Base-by-base conservation (phyloP, 2,888 invertebrate species). In the Ctena decussata region DNA sequence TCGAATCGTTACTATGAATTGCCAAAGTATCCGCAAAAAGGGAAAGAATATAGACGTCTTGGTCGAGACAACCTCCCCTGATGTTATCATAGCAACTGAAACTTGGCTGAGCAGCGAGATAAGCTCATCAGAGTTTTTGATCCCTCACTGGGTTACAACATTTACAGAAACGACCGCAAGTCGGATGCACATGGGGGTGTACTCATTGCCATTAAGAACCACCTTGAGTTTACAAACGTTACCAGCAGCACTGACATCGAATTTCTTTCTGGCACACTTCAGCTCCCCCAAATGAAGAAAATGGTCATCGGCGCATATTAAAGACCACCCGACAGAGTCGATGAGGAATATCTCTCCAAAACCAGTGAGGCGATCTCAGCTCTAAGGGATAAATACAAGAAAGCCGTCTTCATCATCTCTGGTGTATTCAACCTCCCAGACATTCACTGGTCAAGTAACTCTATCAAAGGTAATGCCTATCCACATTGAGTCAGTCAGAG, bases 381-480 rank as follows among this genome's bases (percentile, higher is more conserved):
- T 21, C 30, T 72, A 6, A 72, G 44, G 72, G 30, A 41, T 24
- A 41, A 24, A n/a, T 21, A 72, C 44, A 72, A 72, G 72, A 72
- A 72, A 21, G 44, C 72, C 21, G 44, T 72, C 72, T 72, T 41
- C 30, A 41, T 72, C 46, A 41, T 41, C n/a, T n/a, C 24, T 8
- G 72, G 72, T 30, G 72, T 44, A 15, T 72, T 72, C n/a, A 72
- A 72, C 39, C 41, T 72, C 6, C 72, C 72, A 27, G 72, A 41
- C 21, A 41, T 37, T 37, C 37, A 44, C 18, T 72, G 72, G 39
- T 41, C 27, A 12, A 72, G 44, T 5, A 72, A 39, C 21, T 35
- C 70, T 15, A n/a, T 49, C 21, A 5, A 15, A 6, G 15, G 11
- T 5, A 69, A 11, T 21, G 41, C n/a, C 70, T 72, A 72, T 30